These are phyloP conservation scores for Trichoplusia ni DNA, from an alignment of 1,140 invertebrate species.

Conservation along the genomic window DNA sequence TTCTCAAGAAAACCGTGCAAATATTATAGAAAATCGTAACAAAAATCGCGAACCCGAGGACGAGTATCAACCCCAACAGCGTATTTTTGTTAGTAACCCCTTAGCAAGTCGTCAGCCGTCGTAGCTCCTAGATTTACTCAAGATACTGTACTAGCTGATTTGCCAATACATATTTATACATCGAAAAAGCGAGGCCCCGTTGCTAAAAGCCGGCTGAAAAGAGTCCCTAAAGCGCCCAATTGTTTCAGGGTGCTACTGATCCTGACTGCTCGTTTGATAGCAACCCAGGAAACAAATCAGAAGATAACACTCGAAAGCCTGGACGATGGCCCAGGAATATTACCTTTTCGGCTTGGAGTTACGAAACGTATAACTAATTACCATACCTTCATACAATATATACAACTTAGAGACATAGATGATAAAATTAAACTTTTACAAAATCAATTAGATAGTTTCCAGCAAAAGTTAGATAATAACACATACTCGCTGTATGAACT, in stretches of 20 bases:
- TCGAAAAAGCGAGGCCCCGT: slow-evolving; percentile 35
- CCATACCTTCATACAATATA: neutral
- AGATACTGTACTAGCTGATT: slow-evolving; percentile 9
- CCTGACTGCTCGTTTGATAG: neutral
- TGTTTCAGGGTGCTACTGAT: neutral
- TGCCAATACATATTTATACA: slow-evolving; percentile 23
- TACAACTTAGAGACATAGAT: neutral
- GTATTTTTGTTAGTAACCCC: slow-evolving; percentile 18
- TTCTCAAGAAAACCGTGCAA: neutral
- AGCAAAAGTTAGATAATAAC: too few species aligned
- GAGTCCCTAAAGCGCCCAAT: slow-evolving; percentile 34
- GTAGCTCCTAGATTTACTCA: slow-evolving; percentile 15
- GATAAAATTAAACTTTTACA: too few species aligned
- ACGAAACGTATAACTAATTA: too few species aligned
- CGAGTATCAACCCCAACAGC: slow-evolving; percentile 20
- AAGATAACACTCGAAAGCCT: too few species aligned
- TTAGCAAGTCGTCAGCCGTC: slow-evolving; percentile 10
- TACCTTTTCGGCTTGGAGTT: too few species aligned
- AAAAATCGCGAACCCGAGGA: slow-evolving; percentile 16
- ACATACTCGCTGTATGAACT: slow-evolving; percentile 5
- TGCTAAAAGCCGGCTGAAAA: slow-evolving; percentile 34
- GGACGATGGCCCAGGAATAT: neutral
- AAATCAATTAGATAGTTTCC: too few species aligned
- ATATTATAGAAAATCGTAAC: slow-evolving; percentile 10
- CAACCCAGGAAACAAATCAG: neutral